Percentiles rank a stretch among this genome's conserved stretches.
Evolutionary conservation across 2,797 vertebrate genomes (phyloP).

Genomic region (Leptoclinus maculatus): DNA sequence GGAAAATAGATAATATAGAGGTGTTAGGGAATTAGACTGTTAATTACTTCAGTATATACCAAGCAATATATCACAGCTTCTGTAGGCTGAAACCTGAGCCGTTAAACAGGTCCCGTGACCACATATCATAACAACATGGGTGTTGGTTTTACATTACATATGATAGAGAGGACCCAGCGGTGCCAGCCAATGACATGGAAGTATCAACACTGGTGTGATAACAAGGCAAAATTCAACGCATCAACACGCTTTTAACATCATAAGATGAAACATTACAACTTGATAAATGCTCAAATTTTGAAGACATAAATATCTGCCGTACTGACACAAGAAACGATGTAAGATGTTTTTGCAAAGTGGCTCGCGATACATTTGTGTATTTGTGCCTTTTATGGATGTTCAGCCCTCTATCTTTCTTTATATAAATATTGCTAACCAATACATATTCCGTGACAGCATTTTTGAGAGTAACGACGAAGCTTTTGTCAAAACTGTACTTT

Average conservation of each 20-base stretch:
- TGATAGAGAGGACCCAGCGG: not conserved
- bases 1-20: not conserved
- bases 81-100: not conserved
- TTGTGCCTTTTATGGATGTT: conserved; percentile 37
- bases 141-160: not conserved
- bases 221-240: not conserved
- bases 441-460: conserved; percentile 1
- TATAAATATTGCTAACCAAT: conserved; percentile 19
- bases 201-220: not conserved
- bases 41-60: not conserved
- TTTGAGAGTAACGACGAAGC: not conserved
- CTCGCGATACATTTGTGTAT: conserved; percentile 8
- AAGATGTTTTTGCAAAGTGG: not conserved
- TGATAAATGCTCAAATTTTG: not conserved
- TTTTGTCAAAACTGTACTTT: conserved; percentile 46
- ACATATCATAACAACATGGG: not conserved
- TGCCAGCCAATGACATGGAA: not conserved
- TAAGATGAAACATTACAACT: not conserved
- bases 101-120: conserved; percentile 1
- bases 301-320: not conserved
- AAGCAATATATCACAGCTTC: conserved; percentile 6
- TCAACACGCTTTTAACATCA: not conserved
- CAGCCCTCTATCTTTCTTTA: not conserved
- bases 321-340: not conserved
- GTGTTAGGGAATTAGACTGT: not conserved